Evolutionary conservation across 35 echinoderm and acorn worm species (phyloP).

Genomic region (Strongylocentrotus purpuratus): DNA sequence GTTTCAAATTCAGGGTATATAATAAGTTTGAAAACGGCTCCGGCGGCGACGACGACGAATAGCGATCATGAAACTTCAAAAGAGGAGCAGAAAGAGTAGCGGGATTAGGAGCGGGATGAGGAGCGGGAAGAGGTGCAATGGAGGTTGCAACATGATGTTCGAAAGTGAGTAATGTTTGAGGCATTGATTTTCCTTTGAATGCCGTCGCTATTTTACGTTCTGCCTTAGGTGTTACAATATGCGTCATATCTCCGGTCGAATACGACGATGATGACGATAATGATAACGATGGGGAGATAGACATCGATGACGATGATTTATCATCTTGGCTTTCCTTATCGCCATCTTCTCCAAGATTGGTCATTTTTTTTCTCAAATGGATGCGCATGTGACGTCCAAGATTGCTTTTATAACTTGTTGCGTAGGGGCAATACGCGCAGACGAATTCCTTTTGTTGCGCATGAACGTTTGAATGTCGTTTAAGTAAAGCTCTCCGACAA

Average conservation of each 20-base stretch:
- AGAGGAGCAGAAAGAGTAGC: background rate
- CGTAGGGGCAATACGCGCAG: slow-evolving; percentile 84
- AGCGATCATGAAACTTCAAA: background rate
- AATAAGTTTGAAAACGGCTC: background rate
- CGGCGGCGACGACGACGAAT: background rate
- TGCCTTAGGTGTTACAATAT: no score
- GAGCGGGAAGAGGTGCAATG: background rate
- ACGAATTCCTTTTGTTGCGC: slow-evolving; percentile 77
- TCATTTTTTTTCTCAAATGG: slow-evolving; percentile 30
- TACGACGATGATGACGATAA: background rate
- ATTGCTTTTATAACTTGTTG: slow-evolving; percentile 94
- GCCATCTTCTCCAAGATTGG: background rate
- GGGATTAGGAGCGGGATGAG: background rate
- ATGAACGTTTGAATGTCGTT: slow-evolving; percentile 85
- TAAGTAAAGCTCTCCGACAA: slow-evolving; percentile 84
- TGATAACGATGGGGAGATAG: background rate
- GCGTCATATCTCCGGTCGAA: no score
- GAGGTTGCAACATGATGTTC: no score
- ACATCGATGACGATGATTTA: background rate
- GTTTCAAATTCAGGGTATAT: no score
- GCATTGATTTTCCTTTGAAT: no score
- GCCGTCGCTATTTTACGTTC: no score
- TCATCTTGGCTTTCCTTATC: background rate
- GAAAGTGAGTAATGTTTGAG: no score
- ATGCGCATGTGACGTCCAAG: slow-evolving; percentile 80